Conservation (phyloP, 2,113 vertebrate genomes). For the Myrmecobius fasciatus region DNA sequence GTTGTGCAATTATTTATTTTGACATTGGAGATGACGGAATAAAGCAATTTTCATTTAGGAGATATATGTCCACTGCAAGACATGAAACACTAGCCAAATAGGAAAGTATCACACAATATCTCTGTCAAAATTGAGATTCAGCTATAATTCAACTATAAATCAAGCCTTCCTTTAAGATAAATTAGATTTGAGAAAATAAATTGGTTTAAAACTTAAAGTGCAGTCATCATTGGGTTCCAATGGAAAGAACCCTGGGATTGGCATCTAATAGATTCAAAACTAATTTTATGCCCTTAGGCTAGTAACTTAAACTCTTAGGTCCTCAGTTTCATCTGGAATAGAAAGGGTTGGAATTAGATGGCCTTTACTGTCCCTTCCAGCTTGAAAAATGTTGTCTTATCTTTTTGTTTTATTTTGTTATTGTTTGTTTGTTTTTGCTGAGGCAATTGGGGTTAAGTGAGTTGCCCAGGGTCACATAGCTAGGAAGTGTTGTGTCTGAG, state of each 20-base stretch:
- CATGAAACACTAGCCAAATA: slow-evolving; percentile 73
- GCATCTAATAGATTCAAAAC: background rate
- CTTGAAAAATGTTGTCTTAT: background rate
- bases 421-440: too few species aligned
- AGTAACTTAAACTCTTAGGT: background rate
- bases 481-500: too few species aligned
- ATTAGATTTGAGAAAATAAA: slow-evolving; percentile 51
- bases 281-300: background rate
- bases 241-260: background rate
- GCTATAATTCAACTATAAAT: background rate
- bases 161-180: slow-evolving; percentile 48
- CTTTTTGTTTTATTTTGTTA: too few species aligned
- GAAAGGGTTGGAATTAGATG: background rate
- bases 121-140: slow-evolving; percentile 24
- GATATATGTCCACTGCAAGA: slow-evolving; percentile 73
- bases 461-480: too few species aligned
- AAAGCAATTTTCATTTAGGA: slow-evolving; percentile 72
- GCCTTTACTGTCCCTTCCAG: background rate
- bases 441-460: too few species aligned
- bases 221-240: background rate
- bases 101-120: slow-evolving; percentile 73
- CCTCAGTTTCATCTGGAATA: background rate
- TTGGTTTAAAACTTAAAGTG: slow-evolving; percentile 42
- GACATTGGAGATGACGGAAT: slow-evolving; percentile 75
- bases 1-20: slow-evolving; percentile 80